phyloP scores from a whole-genome alignment of 2,888 invertebrate species.

The Podabrus alpinus region DNA sequence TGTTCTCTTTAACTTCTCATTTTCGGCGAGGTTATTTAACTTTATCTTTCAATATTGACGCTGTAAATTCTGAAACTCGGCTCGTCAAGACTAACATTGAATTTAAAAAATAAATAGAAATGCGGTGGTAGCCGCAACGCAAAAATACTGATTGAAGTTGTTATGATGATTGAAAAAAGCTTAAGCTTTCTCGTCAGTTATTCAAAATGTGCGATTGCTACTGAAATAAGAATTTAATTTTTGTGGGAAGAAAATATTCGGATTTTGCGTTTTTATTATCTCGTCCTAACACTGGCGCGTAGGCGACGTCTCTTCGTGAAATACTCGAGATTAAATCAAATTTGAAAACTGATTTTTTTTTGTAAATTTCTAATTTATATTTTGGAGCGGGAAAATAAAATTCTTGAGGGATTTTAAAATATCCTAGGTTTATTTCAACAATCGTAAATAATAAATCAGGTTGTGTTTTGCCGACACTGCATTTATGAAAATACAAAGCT shows the following conservation, averaged over 20 bases:
- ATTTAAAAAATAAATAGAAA: background rate
- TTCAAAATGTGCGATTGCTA: constrained; percentile 6
- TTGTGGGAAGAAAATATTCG: background rate
- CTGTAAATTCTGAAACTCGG: background rate
- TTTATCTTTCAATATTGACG: background rate
- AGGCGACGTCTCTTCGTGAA: background rate
- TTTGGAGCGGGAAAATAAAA: background rate
- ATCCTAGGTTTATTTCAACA: constrained; percentile 8
- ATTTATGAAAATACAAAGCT: constrained; percentile 15
- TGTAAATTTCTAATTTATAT: background rate
- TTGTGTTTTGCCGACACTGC: constrained; percentile 1
- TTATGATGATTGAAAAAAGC: constrained; percentile 15
- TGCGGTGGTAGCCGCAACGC: background rate
- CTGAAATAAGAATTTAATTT: constrained; percentile 18
- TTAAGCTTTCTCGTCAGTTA: background rate
- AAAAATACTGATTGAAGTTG: background rate
- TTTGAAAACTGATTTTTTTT: background rate
- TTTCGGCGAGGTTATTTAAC: background rate
- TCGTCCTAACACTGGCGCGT: background rate
- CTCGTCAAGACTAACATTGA: background rate
- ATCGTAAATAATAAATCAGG: constrained; percentile 7
- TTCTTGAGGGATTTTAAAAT: constrained; percentile 3
- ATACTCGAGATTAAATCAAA: background rate
- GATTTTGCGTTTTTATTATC: background rate
- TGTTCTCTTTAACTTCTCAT: background rate